Base-by-base conservation (phyloP, 2,797 vertebrate genomes). In the Enteromius mattozi region DNA sequence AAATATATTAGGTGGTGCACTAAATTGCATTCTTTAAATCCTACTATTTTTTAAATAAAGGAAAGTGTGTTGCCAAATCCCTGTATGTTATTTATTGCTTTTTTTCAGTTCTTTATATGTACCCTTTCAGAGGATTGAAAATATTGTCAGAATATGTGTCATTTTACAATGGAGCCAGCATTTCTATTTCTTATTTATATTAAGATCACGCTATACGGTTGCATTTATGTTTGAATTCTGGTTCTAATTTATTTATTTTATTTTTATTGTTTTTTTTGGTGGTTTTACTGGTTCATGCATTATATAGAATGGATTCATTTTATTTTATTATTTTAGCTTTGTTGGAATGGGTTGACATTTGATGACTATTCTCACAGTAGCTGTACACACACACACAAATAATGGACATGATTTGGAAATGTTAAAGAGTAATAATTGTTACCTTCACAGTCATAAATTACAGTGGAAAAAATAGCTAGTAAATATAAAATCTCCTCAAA, bases 31-130 rank as follows among this genome's bases (percentile, higher is more conserved):
- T 88, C 89, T 89, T 88, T 87, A 94, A 94, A 93, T 91, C 81
- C 87, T 85, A 91, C 88, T 94, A 94, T 94, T 96, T 95, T 95
- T 94, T 93, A 95, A 95, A 95, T 95, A 94, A 95, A 94, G 91
- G 79, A 90, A 93, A 94, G 89, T 91, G 93, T 94, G 93, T 95
- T 91, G 85, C 90, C 92, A 93, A 92, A 93, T 84, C 78, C 90
- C 86, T 54, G 86, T 88, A 84, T 59, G 49, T 17, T 21, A 21
- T 78, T 78, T 40, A 16, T 40, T 40, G 13, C 21, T 4, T n/a
- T 56, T 27, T n/a, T 68, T 37, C 0, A 2, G 21, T n/a, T 2
- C 27, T 65, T 59, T 61, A 14, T 35, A 66, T 56, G 19, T 37
- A 51, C 45, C 33, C 30, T 9, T 77, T 17, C 35, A 75, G 19